Evolutionary conservation across 1,140 invertebrate species (phyloP).

Genomic region (Tetragnatha versicolor): DNA sequence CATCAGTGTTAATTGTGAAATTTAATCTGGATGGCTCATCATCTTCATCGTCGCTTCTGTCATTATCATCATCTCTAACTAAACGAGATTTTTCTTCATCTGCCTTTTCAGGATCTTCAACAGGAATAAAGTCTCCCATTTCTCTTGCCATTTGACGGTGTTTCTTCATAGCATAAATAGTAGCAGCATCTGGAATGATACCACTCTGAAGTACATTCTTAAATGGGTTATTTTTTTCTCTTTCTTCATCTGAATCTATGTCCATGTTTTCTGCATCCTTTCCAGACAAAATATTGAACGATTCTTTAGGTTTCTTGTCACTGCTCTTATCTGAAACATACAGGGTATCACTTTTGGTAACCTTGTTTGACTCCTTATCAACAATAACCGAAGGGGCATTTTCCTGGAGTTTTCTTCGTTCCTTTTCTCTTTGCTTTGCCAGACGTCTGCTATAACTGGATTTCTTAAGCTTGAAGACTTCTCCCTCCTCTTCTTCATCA

Average conservation of each 20-base stretch:
- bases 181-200: conserved; percentile 92
- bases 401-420: conserved; percentile 73
- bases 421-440: conserved; percentile 84
- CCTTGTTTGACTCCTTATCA: too few species aligned
- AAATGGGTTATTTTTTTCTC: conserved; percentile 68
- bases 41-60: conserved; percentile 76
- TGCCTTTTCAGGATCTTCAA: conserved; percentile 71
- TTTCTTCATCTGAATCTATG: conserved; percentile 56
- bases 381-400: conserved; percentile 63
- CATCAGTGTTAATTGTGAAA: conserved; percentile 78
- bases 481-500: conserved; percentile 53
- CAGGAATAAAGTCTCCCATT: conserved; percentile 79
- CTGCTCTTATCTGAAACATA: not conserved
- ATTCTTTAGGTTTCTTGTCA: conserved; percentile 16
- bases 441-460: conserved; percentile 91
- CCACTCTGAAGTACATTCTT: conserved; percentile 81
- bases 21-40: conserved; percentile 70
- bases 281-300: conserved; percentile 53
- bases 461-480: conserved; percentile 91
- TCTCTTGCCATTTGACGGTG: conserved; percentile 81
- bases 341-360: too few species aligned
- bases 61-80: conserved; percentile 85
- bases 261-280: conserved; percentile 58
- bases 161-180: conserved; percentile 94
- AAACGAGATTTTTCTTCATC: conserved; percentile 62